These are phyloP conservation scores for Yoshiicerus persimilis DNA, from an alignment of 1,140 invertebrate genomes.

Conservation along the genomic window DNA sequence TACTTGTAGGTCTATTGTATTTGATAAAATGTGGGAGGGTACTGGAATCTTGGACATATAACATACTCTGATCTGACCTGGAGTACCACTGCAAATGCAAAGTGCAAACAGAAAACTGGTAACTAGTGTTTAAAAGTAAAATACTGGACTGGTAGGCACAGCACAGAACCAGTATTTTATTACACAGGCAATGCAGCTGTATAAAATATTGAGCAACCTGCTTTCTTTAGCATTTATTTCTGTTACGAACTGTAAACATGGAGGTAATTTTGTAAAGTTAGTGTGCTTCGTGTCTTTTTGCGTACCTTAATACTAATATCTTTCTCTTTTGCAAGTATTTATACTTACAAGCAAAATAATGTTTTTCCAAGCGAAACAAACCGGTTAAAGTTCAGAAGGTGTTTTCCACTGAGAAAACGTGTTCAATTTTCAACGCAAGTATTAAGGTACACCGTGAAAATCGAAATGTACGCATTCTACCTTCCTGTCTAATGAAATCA, in stretches of 20 bases:
- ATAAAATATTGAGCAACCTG: neutral
- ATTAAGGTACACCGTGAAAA: neutral
- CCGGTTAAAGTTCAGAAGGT: neutral
- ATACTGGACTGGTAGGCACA: too few species aligned
- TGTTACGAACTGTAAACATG: neutral
- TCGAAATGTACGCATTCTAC: too few species aligned
- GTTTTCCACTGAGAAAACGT: neutral
- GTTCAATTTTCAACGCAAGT: neutral
- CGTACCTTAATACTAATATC: neutral
- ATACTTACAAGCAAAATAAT: neutral
- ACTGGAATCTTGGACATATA: neutral
- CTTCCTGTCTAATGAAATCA: too few species aligned
- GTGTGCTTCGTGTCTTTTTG: neutral
- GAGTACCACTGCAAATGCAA: neutral
- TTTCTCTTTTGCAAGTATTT: neutral
- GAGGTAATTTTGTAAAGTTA: neutral
- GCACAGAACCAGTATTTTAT: too few species aligned
- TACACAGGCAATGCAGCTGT: neutral
- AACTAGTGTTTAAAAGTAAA: too few species aligned
- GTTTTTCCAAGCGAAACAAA: neutral
- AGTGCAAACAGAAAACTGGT: too few species aligned
- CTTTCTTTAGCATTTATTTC: neutral
- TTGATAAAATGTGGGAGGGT: neutral
- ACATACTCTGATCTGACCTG: neutral
- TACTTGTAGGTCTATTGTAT: neutral